Evolutionary conservation across 2,113 vertebrate species (phyloP).

Genomic region (Regulus satrapa): DNA sequence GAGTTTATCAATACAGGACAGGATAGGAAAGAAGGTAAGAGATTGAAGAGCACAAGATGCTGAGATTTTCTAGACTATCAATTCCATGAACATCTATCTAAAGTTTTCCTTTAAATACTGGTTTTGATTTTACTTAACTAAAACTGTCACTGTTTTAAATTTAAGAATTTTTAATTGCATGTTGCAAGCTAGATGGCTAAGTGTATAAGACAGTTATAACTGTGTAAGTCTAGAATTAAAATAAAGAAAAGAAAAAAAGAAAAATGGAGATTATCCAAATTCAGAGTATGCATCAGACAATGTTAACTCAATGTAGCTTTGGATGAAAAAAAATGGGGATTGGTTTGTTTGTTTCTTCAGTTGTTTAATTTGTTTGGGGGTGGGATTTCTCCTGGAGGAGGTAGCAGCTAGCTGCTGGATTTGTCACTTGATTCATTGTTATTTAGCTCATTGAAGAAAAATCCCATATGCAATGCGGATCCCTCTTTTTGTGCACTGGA

Average conservation of each 20-base stretch:
- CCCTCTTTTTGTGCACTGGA: background rate
- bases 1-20: background rate
- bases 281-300: background rate
- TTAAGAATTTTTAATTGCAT: background rate
- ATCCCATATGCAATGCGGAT: background rate
- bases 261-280: background rate
- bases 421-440: background rate
- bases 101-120: background rate
- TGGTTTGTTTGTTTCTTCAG: background rate
- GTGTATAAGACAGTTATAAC: background rate
- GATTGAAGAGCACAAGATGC: background rate
- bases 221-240: background rate
- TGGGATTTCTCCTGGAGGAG: background rate
- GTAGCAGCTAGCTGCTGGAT: background rate
- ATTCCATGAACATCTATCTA: background rate
- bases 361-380: background rate
- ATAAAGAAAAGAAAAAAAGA: background rate
- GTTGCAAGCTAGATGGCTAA: background rate
- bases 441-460: background rate
- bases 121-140: background rate
- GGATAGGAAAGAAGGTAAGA: background rate
- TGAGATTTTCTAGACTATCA: background rate
- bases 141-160: background rate
- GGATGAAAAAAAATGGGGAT: fast-evolving
- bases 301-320: background rate